phyloP scores from a whole-genome alignment of 2,888 invertebrate species.

The Apotomis betuletana region DNA sequence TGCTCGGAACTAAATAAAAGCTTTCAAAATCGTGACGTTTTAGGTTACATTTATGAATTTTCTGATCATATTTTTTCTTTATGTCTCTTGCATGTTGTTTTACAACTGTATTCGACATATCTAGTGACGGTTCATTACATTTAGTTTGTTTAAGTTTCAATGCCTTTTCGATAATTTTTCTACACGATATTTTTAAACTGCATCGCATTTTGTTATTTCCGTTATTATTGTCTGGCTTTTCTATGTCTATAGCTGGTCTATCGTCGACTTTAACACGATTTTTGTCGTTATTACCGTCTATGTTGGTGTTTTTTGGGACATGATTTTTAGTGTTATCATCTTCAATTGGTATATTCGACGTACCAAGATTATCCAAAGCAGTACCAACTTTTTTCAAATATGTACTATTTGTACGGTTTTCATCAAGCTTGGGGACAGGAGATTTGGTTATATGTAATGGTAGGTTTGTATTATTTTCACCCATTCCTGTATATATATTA shows the following conservation, averaged over 20 bases:
- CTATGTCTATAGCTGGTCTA: not conserved
- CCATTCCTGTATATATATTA: not conserved
- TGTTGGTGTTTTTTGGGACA: not conserved
- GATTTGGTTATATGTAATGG: not conserved
- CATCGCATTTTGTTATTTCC: not conserved
- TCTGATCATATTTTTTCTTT: not conserved
- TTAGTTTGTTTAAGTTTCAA: slow-evolving; percentile 24
- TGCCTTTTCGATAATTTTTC: slow-evolving; percentile 8
- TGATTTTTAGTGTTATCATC: not conserved
- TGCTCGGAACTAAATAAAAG: not conserved
- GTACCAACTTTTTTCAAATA: slow-evolving; percentile 5
- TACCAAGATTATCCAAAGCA: slow-evolving; percentile 11
- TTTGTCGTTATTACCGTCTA: no score
- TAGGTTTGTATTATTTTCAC: not conserved
- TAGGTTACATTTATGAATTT: slow-evolving; percentile 7
- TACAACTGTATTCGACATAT: not conserved
- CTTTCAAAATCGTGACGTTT: not conserved
- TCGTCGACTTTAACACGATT: not conserved
- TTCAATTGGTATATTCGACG: slow-evolving; percentile 2
- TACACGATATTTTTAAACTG: slow-evolving; percentile 29
- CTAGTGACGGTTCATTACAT: not conserved
- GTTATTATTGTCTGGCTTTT: slow-evolving; percentile 1
- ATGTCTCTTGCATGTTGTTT: not conserved
- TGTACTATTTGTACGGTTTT: not conserved
- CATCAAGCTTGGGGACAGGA: not conserved